Evolutionary conservation across 30 jellyfish, hydroid and myxozoan species (phyloP).

Genomic region (Pseudorhiza aurosa): DNA sequence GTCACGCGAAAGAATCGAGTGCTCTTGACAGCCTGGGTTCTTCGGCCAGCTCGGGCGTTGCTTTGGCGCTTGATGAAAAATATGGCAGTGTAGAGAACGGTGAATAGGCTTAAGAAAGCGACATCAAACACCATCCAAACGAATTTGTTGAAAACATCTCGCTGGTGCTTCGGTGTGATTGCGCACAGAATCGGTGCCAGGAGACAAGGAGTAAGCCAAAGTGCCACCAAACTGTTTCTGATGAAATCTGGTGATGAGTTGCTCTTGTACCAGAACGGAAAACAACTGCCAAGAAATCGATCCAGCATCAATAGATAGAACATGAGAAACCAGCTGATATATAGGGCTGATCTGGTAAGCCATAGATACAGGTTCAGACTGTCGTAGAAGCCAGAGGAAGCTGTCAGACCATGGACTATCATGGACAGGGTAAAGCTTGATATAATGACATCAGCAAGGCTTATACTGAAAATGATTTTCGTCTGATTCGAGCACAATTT

Average conservation of each 20-base stretch:
- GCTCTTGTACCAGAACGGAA: conserved; percentile 17
- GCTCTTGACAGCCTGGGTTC: not conserved
- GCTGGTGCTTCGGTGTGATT: not conserved
- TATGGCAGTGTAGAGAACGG: not conserved
- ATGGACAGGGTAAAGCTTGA: not conserved
- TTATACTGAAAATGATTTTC: not conserved
- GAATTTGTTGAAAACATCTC: not conserved
- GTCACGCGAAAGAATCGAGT: conserved; percentile 10
- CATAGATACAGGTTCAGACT: not conserved
- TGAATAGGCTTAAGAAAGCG: not conserved
- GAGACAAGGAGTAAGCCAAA: not conserved
- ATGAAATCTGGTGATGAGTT: not conserved
- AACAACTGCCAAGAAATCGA: conserved; percentile 8
- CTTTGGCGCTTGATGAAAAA: not conserved
- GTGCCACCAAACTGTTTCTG: not conserved
- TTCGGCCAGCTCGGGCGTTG: not conserved
- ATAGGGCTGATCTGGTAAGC: not conserved
- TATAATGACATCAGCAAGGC: not conserved
- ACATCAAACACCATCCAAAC: conserved; percentile 24
- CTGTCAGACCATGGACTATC: not conserved
- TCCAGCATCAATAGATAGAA: conserved; percentile 26
- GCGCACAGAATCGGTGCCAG: not conserved
- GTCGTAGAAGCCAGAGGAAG: not conserved
- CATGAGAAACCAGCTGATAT: not conserved
- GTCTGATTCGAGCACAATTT: not conserved